These are phyloP conservation scores for Campylomormyrus numenius DNA, from an alignment of 2,113 vertebrate genomes.

Conservation along the genomic window DNA sequence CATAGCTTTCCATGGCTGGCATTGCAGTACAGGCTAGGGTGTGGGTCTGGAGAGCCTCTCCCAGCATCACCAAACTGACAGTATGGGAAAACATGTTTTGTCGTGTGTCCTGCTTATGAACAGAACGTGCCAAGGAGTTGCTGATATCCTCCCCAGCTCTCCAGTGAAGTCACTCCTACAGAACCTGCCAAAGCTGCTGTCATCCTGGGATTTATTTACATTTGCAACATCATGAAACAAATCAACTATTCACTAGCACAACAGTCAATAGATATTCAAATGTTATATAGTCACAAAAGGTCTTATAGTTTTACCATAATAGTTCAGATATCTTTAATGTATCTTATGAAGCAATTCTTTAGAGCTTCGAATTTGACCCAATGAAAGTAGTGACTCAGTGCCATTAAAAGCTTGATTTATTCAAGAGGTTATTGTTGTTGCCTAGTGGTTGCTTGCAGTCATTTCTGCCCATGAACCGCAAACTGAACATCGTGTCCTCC, in stretches of 20 bases:
- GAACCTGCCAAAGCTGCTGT: not conserved
- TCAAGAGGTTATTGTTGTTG: not conserved
- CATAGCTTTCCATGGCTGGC: not conserved
- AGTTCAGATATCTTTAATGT: not conserved
- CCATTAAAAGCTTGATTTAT: not conserved
- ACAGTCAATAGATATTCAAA: not conserved
- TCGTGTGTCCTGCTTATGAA: not conserved
- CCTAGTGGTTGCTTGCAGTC: not conserved
- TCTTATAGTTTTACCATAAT: not conserved
- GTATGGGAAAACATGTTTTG: not conserved
- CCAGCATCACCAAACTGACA: not conserved
- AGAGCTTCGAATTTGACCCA: not conserved
- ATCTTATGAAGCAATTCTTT: not conserved
- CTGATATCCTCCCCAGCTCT: not conserved
- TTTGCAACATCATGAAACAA: not conserved
- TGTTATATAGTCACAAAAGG: not conserved
- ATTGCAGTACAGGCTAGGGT: not conserved
- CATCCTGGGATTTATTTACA: not conserved
- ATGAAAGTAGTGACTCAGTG: not conserved
- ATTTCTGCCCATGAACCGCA: not conserved
- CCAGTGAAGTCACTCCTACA: not conserved
- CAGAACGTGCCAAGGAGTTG: not conserved
- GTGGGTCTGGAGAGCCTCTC: not conserved
- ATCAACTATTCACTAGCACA: not conserved
- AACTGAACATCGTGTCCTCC: not conserved